Evolutionary conservation across 2,888 invertebrate species (phyloP), one percentile per base, ranked within the genome.

Genomic region (Drosophila koepferae): DNA sequence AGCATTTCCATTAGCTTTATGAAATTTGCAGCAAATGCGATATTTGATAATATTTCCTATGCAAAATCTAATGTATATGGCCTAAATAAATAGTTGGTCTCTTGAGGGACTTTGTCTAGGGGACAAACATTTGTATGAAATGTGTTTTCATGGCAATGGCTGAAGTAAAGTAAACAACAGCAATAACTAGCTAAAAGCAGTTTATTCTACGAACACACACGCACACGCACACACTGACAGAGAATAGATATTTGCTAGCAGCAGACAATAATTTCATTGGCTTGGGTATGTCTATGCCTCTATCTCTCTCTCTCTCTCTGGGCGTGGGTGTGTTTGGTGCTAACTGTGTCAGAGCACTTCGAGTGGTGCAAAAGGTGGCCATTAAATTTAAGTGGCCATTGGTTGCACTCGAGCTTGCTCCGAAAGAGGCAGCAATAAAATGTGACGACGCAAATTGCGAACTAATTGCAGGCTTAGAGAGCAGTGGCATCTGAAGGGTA

Each of bases 131-230:
- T 66, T 46, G 70, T 64, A 44, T 56, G 53, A 31, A 46, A 12
- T 66, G 55, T 49, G 60, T 28, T 59, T 66, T 73, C 58, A 59
- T 58, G 41, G 66, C 58, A 54, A 66, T 49, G 46, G 46, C 7
- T 10, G 16, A 14, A 38, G 28, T 48, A 65, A 51, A 44, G 46
- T 48, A 55, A 54, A 63, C 62, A 70, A 43, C 55, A 56, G 56
- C 54, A 51, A 43, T 56, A 53, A 59, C 65, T 72, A 74, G 87
- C 81, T 86, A 83, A 73, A 67, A 69, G 74, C 89, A 78, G 73
- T 89, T 80, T 67, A 72, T 75, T 77, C 70, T 59, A 67, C 55
- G 56, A 54, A 80, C 61, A 65, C 66, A 59, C 23, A 34, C 31
- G 16, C 16, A 54, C 62, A 58, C 20, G 28, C 14, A 10, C 28